Base-by-base conservation (phyloP, 2,797 vertebrate genomes). In the Mionectes olivaceus region DNA sequence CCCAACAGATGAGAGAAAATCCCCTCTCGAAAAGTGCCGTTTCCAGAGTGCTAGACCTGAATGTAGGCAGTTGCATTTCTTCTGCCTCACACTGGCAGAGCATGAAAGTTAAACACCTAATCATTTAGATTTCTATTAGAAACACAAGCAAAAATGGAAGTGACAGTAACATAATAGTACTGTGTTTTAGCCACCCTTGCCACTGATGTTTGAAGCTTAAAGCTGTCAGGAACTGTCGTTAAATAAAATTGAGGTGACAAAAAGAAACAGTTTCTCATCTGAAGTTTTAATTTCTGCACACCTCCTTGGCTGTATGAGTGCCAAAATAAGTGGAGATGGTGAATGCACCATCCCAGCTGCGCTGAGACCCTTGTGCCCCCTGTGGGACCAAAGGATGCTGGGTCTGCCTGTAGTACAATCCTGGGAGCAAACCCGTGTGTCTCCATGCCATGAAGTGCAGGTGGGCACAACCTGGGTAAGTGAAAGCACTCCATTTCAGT, bases 401-500 rank as follows among this genome's bases (percentile, higher is more conserved):
- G 76, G 32, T 37, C 43, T 68, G 75, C 60, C 68, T 90, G 79
- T n/a, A 27, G 35, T 12, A 24, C 52, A 56, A 5, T 25, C 67
- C 49, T 18, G 13, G 2, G 33, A 61, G 32, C 46, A 65, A 79
- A 67, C 11, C 56, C 63, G 0, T 30, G 64, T 6, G 30, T 89
- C 90, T 82, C 46, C 25, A 5, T 55, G 56, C 33, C 74, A 11
- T 1, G 6, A 49, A 55, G 59, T 3, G 16, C 70, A 61, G 63
- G 70, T 84, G 91, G 90, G 65, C 64, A 30, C 67, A 64, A 10
- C 70, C 60, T 19, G 77, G 70, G 90, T 57, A 89, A 84, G 80
- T 28, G 85, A 79, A 94, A 85, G 64, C 86, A 84, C 91, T 94
- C 89, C 77, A 94, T 95, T 95, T 75, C 88, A 95, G 77, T 80